Percentiles rank a stretch among this genome's conserved stretches.
phyloP scores from a whole-genome alignment of 1,140 invertebrate species.

The Drosophila prosaltans region DNA sequence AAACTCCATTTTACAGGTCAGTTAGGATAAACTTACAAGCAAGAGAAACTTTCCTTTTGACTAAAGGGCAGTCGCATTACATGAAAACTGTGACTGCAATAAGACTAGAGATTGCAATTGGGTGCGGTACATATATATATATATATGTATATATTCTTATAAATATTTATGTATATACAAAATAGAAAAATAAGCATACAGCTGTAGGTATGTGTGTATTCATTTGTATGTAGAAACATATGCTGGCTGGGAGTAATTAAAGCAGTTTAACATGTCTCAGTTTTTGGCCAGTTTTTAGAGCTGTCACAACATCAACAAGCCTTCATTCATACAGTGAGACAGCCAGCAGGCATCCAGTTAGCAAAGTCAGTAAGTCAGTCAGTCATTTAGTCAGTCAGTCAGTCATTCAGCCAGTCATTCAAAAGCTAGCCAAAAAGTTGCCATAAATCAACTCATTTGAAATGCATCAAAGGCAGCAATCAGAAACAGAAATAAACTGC shows the following conservation, averaged over 20 bases:
- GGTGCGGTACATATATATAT: constrained; percentile 54
- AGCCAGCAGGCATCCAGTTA: constrained; percentile 59
- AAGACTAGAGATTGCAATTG: constrained; percentile 37
- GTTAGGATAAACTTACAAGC: constrained; percentile 60
- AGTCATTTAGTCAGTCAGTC: constrained; percentile 33
- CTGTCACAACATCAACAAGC: constrained; percentile 80
- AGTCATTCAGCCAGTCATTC: constrained; percentile 45
- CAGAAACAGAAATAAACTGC: constrained; percentile 71
- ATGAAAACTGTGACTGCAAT: constrained; percentile 25
- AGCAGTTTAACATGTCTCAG: constrained; percentile 77
- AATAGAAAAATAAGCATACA: constrained; percentile 46
- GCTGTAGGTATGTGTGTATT: constrained; percentile 38
- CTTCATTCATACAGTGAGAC: constrained; percentile 76
- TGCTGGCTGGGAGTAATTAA: constrained; percentile 71
- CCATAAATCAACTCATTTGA: constrained; percentile 81
- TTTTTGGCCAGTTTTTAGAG: constrained; percentile 68
- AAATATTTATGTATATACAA: constrained; percentile 71
- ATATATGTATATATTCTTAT: constrained; percentile 62
- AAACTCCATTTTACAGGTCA: constrained; percentile 71
- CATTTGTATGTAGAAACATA: constrained; percentile 34
- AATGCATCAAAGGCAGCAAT: constrained; percentile 80
- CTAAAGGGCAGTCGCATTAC: constrained; percentile 58
- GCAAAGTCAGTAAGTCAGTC: constrained; percentile 38
- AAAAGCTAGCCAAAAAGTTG: constrained; percentile 69
- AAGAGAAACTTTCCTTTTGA: constrained; percentile 70